These are phyloP conservation scores for Xylota segnis DNA, from an alignment of 2,888 invertebrate genomes.

Conservation along the genomic window DNA sequence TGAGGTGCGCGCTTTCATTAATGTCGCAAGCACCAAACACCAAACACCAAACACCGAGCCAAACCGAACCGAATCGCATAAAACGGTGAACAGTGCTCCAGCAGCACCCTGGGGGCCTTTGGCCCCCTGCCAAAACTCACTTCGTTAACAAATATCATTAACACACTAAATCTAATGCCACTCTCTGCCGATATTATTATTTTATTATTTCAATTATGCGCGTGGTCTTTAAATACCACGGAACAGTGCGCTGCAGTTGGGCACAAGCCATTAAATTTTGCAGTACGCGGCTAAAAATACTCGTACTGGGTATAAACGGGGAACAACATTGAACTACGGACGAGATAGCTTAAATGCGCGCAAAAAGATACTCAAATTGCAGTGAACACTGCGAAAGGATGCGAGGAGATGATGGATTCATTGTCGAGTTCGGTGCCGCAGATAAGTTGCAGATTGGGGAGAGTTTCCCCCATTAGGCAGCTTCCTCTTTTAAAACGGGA, in stretches of 20 bases:
- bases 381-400: constrained; percentile 57
- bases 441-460: constrained; percentile 24
- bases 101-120: constrained; percentile 69
- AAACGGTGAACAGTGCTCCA: neutral
- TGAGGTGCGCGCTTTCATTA: constrained; percentile 70
- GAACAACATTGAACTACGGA: constrained; percentile 50
- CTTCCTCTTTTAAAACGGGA: neutral
- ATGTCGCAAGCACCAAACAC: constrained; percentile 63
- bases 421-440: constrained; percentile 55
- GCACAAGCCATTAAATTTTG: constrained; percentile 55
- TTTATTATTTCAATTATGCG: constrained; percentile 76
- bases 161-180: constrained; percentile 77
- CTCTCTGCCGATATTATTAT: constrained; percentile 64
- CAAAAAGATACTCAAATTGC: constrained; percentile 71
- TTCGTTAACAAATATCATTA: constrained; percentile 77
- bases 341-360: constrained; percentile 24
- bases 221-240: constrained; percentile 73
- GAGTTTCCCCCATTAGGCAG: constrained; percentile 4
- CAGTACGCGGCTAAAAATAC: constrained; percentile 34
- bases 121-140: constrained; percentile 72
- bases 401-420: constrained; percentile 75
- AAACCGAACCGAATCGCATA: constrained; percentile 43
- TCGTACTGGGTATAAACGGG: neutral
- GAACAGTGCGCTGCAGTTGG: constrained; percentile 50
- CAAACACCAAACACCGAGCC: too few relatives aligned